Evolutionary conservation across 2,888 invertebrate genomes (phyloP), one percentile per base, ranked within the genome.

Genomic region (Ptilodon capucinus): DNA sequence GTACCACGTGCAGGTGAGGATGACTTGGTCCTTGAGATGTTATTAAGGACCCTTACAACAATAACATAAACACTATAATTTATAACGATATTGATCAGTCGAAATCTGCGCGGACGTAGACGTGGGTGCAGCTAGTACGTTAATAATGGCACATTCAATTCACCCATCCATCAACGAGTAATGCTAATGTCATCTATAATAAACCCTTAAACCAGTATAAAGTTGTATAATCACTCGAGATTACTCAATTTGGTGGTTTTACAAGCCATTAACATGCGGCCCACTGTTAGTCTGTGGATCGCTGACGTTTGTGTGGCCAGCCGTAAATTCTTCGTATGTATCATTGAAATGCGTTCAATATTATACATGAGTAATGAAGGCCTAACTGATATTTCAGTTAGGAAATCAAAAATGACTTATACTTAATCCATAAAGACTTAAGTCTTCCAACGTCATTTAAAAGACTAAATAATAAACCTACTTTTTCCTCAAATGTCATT

Each of bases 191-290:
- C 46, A 16, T 21, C 43, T 42, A 48, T 46, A n/a, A n/a, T n/a
- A 52, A 28, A 52, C 16, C 50, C 58, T 54, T 41, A 44, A 46
- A 53, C 40, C 7, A 34, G 28, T 5, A 48, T 40, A 44, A 46
- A 53, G 38, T 3, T 34, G 23, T 5, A 46, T 70, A 70, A 67
- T 67, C 72, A 63, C 30, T 4, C 25, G 18, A 54, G 64, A 70
- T 70, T 70, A 58, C 67, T 64, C 58, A 63, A 67, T 72, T 67
- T 59, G 57, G 62, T 62, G 54, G 64, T 67, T 65, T 67, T 44
- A 65, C 64, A 54, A 57, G 47, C 30, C 36, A 63, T 65, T 65
- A 54, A 54, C 64, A 66, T 66, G 59, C 55, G 47, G 39, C 39
- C 40, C 46, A 39, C 30, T 39, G 35, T 44, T 59, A 51, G 54